Evolutionary conservation across 2,797 vertebrate genomes (phyloP), one percentile per base, ranked within the genome.

Genomic region (Micropoecilia bifurca): DNA sequence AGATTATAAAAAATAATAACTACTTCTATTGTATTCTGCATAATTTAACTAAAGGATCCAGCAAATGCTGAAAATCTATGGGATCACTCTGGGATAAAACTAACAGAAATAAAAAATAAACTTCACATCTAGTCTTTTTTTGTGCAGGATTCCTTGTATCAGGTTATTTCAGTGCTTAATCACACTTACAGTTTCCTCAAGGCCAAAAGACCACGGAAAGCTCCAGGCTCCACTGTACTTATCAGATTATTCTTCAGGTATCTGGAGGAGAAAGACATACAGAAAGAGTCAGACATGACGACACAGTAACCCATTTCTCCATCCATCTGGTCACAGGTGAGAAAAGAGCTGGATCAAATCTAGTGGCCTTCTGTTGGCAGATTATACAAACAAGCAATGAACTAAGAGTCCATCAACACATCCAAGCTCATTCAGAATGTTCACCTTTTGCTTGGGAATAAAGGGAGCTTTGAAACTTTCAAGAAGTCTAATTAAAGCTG

Each of bases 221-320:
- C 97, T 87, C 97, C 97, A n/a, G 96, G 96, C 93, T 97, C 96
- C 93, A 98, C 96, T 80, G 95, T 97, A 92, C 97, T 98, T 93
- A 98, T 98, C 95, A 98, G 95, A 95, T 98, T 98, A 96, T 96
- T 97, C 94, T 95, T 97, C 95, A 98, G 95, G 95, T 98, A 97
- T 94, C 97, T 98, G 86, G 90, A 90, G 93, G 90, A 85, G 89
- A 92, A 39, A 92, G 88, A 87, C 76, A 94, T 43, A 87, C 30
- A 86, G 48, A 86, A 53, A 69, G 46, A 82, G 59, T 80, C 13
- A 88, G 73, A 83, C 39, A 85, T 1, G 16, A 63, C 41, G 36
- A 68, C 53, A 20, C 50, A 72, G 33, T 33, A 33, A 72, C 68
- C 46, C 28, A 22, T 77, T 28, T 55, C 41, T 73, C 28, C 75